Evolutionary conservation across 1,140 invertebrate genomes (phyloP), one percentile per base, ranked within the genome.

Genomic region (Platorchestia sp.): DNA sequence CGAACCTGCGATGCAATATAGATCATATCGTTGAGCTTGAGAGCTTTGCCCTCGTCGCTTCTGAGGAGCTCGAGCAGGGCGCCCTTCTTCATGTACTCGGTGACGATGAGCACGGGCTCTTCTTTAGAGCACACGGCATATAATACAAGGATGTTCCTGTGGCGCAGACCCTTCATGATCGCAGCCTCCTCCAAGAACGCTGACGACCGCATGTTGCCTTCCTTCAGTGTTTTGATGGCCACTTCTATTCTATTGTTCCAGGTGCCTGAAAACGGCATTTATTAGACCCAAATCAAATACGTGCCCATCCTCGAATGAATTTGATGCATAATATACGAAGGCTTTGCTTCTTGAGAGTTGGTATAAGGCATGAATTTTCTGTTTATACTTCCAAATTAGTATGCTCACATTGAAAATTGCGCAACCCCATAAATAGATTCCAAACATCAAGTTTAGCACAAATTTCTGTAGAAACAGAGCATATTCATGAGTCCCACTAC

Each of bases 61-160:
- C 99, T 97, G 5, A 99, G 97, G 97, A 99, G 99, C 96, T 99
- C 99, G 75, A 99, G 97, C 40, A 99, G 97, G 95, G 98, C 99
- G 40, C 99, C 99, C 97, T 99, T 99, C 97, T 98, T 98, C 99
- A 99, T 99, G 97, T 98, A 99, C 97, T 99, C 99, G 96, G 99
- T 99, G 1, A 99, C 98, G 97, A 99, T 99, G 97, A 99, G 99
- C n/a, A 99, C 99, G 0, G 99, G 99, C 97, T 99, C 99, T 97
- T 98, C 98, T 75, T 96, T 96, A 6, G 99, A 99, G 97, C 99
- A 99, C 1, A 99, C 99, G 0, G 99, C 99, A 97, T 99, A 99
- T 0, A 99, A 97, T 0, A 99, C 99, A 22, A 99, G 99, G 75
- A 99, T 97, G 95, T 99, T 98, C 97, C 99, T 98, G 97, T 99